A percentile compares a stretch with the other conserved stretches of the same genome.
Evolutionary conservation across 2,797 vertebrate genomes (phyloP).

Genomic region (Tamandua tetradactyla): DNA sequence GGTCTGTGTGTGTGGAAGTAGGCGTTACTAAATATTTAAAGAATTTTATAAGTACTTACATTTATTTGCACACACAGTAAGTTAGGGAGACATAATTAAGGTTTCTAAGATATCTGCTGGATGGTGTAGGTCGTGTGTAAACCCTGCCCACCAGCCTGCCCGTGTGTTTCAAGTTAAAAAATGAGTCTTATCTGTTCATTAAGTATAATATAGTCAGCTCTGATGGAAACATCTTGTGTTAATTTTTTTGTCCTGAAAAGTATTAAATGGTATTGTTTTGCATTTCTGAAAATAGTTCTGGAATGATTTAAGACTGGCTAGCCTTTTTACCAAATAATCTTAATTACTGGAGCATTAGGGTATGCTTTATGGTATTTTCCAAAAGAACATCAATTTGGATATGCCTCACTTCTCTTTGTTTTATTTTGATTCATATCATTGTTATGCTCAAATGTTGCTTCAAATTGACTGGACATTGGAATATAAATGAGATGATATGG

Average conservation of each 20-base stretch:
- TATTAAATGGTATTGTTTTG: no score
- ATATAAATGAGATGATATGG: conserved; percentile 31
- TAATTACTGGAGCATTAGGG: conserved; percentile 33
- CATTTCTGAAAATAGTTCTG: conserved; percentile 32
- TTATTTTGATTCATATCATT: background rate
- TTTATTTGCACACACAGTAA: no score
- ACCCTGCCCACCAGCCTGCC: no score
- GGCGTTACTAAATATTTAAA: conserved; percentile 47
- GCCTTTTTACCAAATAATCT: conserved; percentile 6
- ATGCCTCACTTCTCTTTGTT: conserved; percentile 39
- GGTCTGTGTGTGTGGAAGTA: background rate
- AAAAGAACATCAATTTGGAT: background rate
- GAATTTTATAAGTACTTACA: background rate
- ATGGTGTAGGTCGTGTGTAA: no score
- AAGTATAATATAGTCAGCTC: no score
- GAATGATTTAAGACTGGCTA: conserved; percentile 28
- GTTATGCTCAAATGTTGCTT: conserved; percentile 2
- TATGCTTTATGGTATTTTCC: conserved; percentile 44
- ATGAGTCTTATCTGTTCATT: no score
- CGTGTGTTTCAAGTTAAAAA: no score
- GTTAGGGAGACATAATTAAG: conserved; percentile 14
- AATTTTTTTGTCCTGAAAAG: no score
- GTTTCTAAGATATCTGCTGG: background rate
- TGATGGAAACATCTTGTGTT: no score
- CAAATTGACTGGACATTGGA: background rate